Conservation (phyloP, 2,888 invertebrate species). For the Morpho helenor region DNA sequence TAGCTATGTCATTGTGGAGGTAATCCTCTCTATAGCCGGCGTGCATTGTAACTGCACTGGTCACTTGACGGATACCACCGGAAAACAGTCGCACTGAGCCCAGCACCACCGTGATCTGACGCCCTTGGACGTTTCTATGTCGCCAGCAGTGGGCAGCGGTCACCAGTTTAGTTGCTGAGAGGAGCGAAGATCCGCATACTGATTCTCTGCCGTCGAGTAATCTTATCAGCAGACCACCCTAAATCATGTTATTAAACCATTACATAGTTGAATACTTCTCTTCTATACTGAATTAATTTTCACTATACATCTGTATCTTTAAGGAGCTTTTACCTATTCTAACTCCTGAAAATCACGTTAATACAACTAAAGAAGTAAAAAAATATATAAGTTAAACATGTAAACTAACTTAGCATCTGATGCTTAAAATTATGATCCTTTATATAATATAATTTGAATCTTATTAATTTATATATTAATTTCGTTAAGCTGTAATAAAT, state of each 20-base stretch:
- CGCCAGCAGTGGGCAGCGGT: slow-evolving; percentile 46
- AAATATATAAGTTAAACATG: no score
- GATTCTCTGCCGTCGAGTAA: slow-evolving; percentile 34
- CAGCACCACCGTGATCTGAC: slow-evolving; percentile 40
- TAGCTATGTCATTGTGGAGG: slow-evolving; percentile 20
- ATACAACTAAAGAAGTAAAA: no score
- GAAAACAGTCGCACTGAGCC: slow-evolving; percentile 36
- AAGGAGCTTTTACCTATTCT: no score
- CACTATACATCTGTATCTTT: no score
- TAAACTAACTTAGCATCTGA: no score
- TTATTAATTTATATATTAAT: no score
- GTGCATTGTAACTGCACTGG: slow-evolving; percentile 33
- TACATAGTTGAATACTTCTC: no score
- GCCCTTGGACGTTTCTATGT: slow-evolving; percentile 37
- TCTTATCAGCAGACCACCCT: slow-evolving; percentile 43
- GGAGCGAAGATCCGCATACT: slow-evolving; percentile 47
- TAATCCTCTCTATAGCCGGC: slow-evolving; percentile 24
- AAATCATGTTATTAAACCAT: background rate
- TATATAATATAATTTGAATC: no score
- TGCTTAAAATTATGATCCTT: no score
- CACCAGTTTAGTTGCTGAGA: slow-evolving; percentile 35
- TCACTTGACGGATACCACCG: slow-evolving; percentile 35
- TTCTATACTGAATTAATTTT: no score
- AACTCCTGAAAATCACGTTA: no score
- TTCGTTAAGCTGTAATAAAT: no score